phyloP scores from a whole-genome alignment of 2,113 vertebrate species.

The Ibidorhyncha struthersii region DNA sequence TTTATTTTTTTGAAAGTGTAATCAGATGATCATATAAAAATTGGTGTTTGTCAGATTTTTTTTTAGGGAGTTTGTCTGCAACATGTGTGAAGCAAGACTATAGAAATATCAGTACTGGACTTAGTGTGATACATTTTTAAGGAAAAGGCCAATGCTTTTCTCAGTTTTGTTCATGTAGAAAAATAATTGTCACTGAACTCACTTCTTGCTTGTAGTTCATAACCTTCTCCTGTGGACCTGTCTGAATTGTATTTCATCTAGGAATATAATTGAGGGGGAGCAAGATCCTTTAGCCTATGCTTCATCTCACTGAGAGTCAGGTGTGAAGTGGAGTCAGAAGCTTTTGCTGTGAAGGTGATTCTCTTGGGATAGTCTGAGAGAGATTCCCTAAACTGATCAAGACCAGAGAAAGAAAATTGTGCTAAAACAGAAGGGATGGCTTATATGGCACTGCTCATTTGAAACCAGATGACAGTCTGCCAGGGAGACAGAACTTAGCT shows the following conservation, averaged over 20 bases:
- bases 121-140: not conserved
- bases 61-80: not conserved
- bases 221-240: not conserved
- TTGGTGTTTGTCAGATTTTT: not conserved
- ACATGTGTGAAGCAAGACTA: not conserved
- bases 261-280: not conserved
- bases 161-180: not conserved
- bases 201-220: constrained; percentile 11
- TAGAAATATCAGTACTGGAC: not conserved
- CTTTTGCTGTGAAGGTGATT: not conserved
- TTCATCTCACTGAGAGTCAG: constrained; percentile 21
- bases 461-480: not conserved
- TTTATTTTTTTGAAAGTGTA: not conserved
- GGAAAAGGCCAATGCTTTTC: not conserved
- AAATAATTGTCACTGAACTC: constrained; percentile 27
- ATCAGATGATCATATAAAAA: not conserved
- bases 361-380: not conserved
- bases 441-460: not conserved
- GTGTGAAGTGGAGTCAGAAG: constrained; percentile 14
- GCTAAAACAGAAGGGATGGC: not conserved
- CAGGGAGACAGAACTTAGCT: not conserved
- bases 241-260: not conserved
- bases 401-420: constrained; percentile 9
- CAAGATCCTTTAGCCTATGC: not conserved
- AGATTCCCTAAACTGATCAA: not conserved